A percentile compares a stretch with the other conserved stretches of the same genome.
Evolutionary conservation across 2,797 vertebrate species (phyloP).

Genomic region (Phyllotis vaccarum): DNA sequence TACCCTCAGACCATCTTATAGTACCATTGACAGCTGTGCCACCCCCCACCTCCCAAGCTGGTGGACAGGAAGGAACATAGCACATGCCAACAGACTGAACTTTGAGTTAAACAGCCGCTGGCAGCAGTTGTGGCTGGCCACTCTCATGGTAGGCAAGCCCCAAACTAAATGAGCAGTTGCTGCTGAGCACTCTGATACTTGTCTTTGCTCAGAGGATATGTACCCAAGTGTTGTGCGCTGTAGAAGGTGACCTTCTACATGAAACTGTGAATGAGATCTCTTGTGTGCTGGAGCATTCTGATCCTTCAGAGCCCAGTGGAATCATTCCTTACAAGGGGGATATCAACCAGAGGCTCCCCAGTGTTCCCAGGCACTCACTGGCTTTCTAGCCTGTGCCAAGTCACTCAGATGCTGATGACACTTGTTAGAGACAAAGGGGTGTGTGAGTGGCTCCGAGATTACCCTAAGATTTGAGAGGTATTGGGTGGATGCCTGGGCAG

Average conservation of each 20-base stretch:
- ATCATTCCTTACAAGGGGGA: neutral
- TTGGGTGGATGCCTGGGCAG: neutral
- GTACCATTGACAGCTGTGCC: neutral
- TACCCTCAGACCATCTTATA: neutral
- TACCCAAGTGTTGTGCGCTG: neutral
- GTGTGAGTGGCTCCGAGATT: conserved; percentile 2
- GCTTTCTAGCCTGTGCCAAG: neutral
- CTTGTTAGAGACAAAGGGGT: conserved; percentile 32
- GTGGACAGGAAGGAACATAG: neutral
- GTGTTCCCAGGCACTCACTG: neutral
- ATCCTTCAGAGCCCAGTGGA: accelerated
- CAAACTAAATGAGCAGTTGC: neutral
- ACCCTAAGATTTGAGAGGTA: neutral
- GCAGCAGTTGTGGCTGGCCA: neutral
- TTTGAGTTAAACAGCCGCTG: neutral
- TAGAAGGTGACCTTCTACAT: neutral
- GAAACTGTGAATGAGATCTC: neutral
- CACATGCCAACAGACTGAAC: neutral
- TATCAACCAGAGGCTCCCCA: neutral
- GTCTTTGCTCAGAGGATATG: neutral
- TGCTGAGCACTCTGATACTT: neutral
- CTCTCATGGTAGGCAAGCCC: neutral
- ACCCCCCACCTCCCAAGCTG: accelerated
- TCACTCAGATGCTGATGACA: neutral
- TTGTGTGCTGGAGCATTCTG: neutral